Evolutionary conservation across 2,888 invertebrate species (phyloP).

Genomic region (Lasius platythorax): DNA sequence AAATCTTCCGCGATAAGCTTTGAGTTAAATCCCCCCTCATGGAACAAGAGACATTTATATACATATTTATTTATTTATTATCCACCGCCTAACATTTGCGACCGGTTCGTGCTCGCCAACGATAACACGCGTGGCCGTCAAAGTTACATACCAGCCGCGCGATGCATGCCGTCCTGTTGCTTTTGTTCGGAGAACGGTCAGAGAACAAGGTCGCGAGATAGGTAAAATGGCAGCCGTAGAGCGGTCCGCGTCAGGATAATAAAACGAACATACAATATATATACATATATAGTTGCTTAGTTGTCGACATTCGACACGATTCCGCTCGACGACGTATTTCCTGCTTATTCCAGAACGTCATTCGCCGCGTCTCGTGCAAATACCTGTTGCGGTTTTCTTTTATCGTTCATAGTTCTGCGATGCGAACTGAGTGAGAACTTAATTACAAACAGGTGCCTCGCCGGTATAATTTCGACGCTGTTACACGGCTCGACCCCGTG

Average conservation of each 20-base stretch:
- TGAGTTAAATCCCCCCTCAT: background rate
- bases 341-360: background rate
- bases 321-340: conserved; percentile 4
- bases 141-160: conserved; percentile 39
- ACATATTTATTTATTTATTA: background rate
- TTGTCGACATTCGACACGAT: background rate
- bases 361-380: background rate
- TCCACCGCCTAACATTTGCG: background rate
- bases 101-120: background rate
- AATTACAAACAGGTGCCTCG: background rate
- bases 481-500: conserved; percentile 13
- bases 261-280: background rate
- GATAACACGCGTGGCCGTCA: background rate
- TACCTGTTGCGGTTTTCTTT: background rate
- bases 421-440: background rate
- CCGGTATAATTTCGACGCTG: background rate
- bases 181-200: conserved; percentile 80
- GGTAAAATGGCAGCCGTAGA: conserved; percentile 78
- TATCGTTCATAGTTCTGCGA: background rate
- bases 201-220: conserved; percentile 79
- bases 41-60: background rate
- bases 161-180: conserved; percentile 67
- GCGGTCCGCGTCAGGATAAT: conserved; percentile 51
- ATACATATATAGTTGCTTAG: background rate
- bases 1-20: background rate